A percentile compares a stretch with the other conserved stretches of the same genome.
These are phyloP conservation scores for Phocoena sinus DNA, from an alignment of 2,113 vertebrate genomes.

Conservation along the genomic window DNA sequence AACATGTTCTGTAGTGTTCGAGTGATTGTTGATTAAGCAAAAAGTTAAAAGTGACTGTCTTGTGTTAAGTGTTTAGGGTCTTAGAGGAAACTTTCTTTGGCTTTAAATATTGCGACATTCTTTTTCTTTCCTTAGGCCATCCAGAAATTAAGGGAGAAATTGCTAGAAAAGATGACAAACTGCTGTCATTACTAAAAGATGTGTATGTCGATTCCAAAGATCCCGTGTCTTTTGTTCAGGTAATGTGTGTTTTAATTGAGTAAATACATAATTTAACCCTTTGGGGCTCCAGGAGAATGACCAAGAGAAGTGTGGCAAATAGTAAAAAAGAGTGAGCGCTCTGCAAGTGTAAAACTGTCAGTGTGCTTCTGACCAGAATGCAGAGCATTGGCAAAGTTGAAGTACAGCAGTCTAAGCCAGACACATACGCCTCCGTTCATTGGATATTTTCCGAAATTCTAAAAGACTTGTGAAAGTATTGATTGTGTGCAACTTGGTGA, in stretches of 20 bases:
- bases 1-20: rapidly evolving
- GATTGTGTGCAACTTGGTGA: neutral
- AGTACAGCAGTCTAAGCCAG: neutral
- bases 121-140: constrained; percentile 28
- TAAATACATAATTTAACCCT: neutral
- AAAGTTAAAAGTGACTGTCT: neutral
- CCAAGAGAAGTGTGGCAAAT: neutral
- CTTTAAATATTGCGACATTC: neutral
- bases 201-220: constrained; percentile 92
- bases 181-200: constrained; percentile 83
- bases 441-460: neutral
- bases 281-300: neutral
- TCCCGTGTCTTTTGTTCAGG: constrained; percentile 76
- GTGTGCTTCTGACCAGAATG: neutral
- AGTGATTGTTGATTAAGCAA: neutral
- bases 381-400: neutral
- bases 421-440: neutral
- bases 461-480: neutral
- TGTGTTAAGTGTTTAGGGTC: neutral
- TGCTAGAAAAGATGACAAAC: constrained; percentile 81
- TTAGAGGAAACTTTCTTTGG: neutral
- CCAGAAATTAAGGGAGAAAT: constrained; percentile 74
- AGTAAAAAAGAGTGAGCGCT: neutral
- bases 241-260: constrained; percentile 71
- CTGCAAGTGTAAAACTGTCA: neutral